Evolutionary conservation across 2,888 invertebrate species (phyloP), one percentile per base, ranked within the genome.

Genomic region (Formica aserva): DNA sequence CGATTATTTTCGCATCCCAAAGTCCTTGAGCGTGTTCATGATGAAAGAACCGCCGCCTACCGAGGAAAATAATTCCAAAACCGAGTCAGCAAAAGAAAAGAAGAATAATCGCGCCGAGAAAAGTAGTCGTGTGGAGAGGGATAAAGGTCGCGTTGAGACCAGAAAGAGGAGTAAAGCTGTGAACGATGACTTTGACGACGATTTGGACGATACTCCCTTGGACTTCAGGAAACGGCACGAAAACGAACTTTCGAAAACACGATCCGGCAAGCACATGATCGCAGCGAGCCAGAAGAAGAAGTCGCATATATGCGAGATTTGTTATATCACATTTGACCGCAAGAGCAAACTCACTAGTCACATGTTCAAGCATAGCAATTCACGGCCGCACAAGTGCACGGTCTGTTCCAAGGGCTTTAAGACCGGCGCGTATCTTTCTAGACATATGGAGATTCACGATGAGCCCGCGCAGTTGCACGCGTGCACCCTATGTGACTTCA

Each of bases 1-100:
- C 26, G 93, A 94, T 87, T 93, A 91, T 90, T 93, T 93, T 91
- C 92, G 92, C 86, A 92, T 94, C 82, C 94, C 93, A 48, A 92
- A 93, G 62, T 92, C 93, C 22, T 84, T 93, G 86, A 92, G 91
- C 85, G 90, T 92, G 69, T 94, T 92, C 85, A 93, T 93, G 93
- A 93, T 90, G 91, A 93, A 93, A 87, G 92, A 93, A 72, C 86
- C 91, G 18, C 72, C 86, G 9, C 83, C 90, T 0, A 69, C 60
- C 63, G 90, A 88, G 45, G 88, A 89, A 45, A 77, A 67, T 13
- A 52, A 35, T 6, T 32, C 60, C 38, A 80, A 71, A 60, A 41
- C 3, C 11, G 9, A 71, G 15, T 35, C 45, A 65, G 15, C 5
- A n/a, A 48, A 41, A 26, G 35, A 32, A 11, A 35, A 66, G 32